Base-by-base conservation (phyloP, 2,888 invertebrate species). In the Maniola hyperantus region DNA sequence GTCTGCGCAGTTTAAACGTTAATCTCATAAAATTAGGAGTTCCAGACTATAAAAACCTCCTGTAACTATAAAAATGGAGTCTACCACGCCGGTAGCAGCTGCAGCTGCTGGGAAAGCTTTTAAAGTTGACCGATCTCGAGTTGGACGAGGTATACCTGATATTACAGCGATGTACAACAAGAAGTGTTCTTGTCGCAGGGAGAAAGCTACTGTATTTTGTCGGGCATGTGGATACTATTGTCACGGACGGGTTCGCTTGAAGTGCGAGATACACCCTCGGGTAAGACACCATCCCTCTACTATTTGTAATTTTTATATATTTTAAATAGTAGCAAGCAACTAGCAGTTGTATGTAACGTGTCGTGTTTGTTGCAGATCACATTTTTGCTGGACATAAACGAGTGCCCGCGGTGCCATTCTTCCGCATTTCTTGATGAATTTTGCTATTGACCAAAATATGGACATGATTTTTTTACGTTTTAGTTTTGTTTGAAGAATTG, bases 381-480 rank as follows among this genome's bases (percentile, higher is more conserved):
- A 42, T 93, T 92, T 72, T 76, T 93, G 26, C 75, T 90, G 71
- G 93, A 93, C 66, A 88, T 93, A 65, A 72, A 88, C 0, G 89
- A 91, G 65, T 93, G 93, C 70, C 93, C 93, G 5, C 83, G 87
- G 8, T 93, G 93, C 77, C 88, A 84, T 65, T 89, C 89, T 11
- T 71, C 87, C 26, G 78, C 80, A 18, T 90, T 85, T 72, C 73
- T 92, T 68, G 91, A 91, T 74, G 92, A 92, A 77, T 85, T 59
- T 70, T 63, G 8, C 7, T 46, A 13, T 42, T 58, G 53, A 36
- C 34, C 13, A 51, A 65, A 44, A 26, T 26, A 26, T 20, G 44
- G 8, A 48, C 18, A 15, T 2, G 64, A 58, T 64, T 64, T 63
- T 13, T 54, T 66, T 55, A 64, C 58, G 8, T 18, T 57, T 44